Conservation (phyloP, 2,888 invertebrate genomes). For the Ceramica pisi region DNA sequence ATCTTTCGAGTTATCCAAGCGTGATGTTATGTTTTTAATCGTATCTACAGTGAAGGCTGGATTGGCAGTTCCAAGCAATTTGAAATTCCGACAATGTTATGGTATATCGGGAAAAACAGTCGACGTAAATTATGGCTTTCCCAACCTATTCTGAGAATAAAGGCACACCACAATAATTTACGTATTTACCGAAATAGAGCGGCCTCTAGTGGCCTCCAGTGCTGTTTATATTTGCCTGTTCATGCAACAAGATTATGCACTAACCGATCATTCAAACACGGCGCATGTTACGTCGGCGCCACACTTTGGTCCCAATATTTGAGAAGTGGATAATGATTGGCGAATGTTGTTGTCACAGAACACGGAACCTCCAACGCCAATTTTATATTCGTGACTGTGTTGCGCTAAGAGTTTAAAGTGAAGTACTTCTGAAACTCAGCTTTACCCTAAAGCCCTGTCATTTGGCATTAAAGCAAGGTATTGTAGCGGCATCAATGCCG, state of each 20-base stretch:
- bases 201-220: not conserved
- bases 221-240: conserved; percentile 18
- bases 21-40: not conserved
- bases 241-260: conserved; percentile 32
- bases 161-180: not conserved
- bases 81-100: not conserved
- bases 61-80: conserved; percentile 5
- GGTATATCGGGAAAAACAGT: conserved; percentile 1
- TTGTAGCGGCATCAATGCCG: too few species aligned
- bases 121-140: not conserved
- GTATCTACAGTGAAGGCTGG: not conserved
- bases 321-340: not conserved
- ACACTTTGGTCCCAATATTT: not conserved
- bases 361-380: not conserved
- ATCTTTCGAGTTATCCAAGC: not conserved
- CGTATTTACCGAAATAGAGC: not conserved
- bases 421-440: too few species aligned
- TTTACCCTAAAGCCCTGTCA: too few species aligned
- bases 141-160: conserved; percentile 11
- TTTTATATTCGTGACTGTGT: not conserved
- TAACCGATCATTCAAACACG: conserved; percentile 39
- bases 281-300: not conserved
- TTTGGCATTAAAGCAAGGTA: too few species aligned
- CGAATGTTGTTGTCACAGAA: not conserved
- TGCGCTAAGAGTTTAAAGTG: not conserved